Evolutionary conservation across 2,113 vertebrate species (phyloP).

Genomic region (Prolemur simus): DNA sequence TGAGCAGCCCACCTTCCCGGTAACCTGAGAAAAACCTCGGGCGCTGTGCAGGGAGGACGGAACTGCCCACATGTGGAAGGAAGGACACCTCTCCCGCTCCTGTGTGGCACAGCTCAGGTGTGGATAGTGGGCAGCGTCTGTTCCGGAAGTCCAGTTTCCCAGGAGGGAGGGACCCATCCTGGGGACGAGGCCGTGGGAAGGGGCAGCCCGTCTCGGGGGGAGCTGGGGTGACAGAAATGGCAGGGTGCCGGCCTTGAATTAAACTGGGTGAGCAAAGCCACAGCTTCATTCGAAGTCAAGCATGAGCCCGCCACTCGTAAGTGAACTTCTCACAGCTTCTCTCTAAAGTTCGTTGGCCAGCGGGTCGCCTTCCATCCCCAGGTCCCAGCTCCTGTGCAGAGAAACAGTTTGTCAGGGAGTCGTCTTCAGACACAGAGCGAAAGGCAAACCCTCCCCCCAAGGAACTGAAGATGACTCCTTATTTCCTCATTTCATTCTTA

Average conservation of each 20-base stretch:
- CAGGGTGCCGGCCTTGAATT: not conserved
- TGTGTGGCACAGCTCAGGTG: fast-evolving
- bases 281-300: fast-evolving
- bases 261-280: not conserved
- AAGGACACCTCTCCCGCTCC: no score
- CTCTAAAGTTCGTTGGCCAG: fast-evolving
- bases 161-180: not conserved
- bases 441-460: fast-evolving
- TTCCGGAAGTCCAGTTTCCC: not conserved
- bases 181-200: not conserved
- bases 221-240: fast-evolving
- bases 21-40: not conserved
- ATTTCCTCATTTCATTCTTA: not conserved
- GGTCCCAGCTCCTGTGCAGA: not conserved
- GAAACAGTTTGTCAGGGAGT: not conserved
- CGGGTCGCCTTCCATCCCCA: not conserved
- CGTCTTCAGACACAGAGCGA: not conserved
- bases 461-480: not conserved
- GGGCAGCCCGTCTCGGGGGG: fast-evolving
- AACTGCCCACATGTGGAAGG: not conserved
- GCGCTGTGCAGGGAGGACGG: not conserved
- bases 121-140: fast-evolving
- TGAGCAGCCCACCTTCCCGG: fast-evolving
- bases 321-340: not conserved
- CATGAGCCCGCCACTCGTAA: fast-evolving